These are phyloP conservation scores for Colius striatus DNA, from an alignment of 2,113 vertebrate genomes.

Conservation along the genomic window DNA sequence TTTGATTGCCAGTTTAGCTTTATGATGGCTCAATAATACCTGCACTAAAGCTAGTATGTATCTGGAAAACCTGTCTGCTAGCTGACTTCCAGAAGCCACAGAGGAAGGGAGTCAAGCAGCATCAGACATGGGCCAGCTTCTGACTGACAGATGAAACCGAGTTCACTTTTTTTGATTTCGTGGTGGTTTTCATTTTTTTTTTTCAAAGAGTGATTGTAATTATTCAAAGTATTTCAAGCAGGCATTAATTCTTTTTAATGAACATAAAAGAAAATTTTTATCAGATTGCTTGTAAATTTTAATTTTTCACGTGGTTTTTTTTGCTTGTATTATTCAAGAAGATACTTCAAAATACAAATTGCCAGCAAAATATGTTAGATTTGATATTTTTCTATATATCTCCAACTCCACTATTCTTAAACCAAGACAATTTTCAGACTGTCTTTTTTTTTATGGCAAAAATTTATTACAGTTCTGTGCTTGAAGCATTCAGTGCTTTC, in stretches of 20 bases:
- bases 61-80: not conserved
- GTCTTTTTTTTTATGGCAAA: not conserved
- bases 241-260: not conserved
- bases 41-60: not conserved
- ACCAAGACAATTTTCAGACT: not conserved
- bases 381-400: not conserved
- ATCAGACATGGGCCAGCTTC: not conserved
- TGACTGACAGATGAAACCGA: not conserved
- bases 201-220: rapidly evolving
- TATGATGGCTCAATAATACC: not conserved
- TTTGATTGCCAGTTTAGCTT: not conserved
- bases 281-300: not conserved
- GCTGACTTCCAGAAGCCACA: not conserved
- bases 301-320: not conserved
- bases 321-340: not conserved
- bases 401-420: not conserved
- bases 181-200: not conserved
- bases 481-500: not conserved
- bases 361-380: not conserved
- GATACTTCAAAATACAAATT: not conserved
- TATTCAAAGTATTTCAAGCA: not conserved
- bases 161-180: not conserved
- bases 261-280: not conserved
- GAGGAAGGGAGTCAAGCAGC: not conserved
- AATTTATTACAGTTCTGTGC: not conserved